Evolutionary conservation across 2,888 invertebrate genomes (phyloP), one percentile per base, ranked within the genome.

Genomic region (Therioaphis trifolii): DNA sequence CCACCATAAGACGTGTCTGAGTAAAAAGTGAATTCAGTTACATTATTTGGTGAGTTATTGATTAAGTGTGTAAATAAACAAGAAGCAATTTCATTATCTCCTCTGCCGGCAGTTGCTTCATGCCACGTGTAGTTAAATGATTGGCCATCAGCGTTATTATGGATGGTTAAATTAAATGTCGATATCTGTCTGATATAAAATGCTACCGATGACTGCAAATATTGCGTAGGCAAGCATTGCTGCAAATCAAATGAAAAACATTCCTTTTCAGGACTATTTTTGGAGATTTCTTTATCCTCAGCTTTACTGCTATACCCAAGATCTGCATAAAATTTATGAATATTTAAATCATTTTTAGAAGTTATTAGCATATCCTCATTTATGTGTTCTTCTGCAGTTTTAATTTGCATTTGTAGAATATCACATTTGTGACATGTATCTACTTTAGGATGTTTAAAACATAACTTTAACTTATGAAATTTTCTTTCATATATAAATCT

Each of bases 51-150:
- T 46, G 14, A 40, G 21, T 68, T 68, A 21, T 68, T 68, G 3
- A 68, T 40, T 68, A 68, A 40, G 68, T 86, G 68, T 46, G 9
- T 46, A 84, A 84, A 86, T 78, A 87, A 63, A 85, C 86, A 87
- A 74, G 86, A 86, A 40, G 86, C 86, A 68, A 87, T 87, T 75
- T 87, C 84, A 78, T 87, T 87, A 4, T 86, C 86, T 68, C 87
- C 87, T 84, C 87, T 84, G 35, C 68, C 85, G 21, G 84, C 86
- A 55, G 76, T 82, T 68, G 84, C 84, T 80, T 86, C 86, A 68
- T 85, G 85, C 87, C 86, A 87, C 86, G 86, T 86, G 68, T 66
- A 71, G 75, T 77, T 79, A 72, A 63, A 61, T 27, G 61, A 27
- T 61, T 61, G 27, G n/a, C 61, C 27, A 29, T 46, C 46, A 46